Conservation (phyloP, 2,888 invertebrate genomes). For the Eutolmus rufibarbis region DNA sequence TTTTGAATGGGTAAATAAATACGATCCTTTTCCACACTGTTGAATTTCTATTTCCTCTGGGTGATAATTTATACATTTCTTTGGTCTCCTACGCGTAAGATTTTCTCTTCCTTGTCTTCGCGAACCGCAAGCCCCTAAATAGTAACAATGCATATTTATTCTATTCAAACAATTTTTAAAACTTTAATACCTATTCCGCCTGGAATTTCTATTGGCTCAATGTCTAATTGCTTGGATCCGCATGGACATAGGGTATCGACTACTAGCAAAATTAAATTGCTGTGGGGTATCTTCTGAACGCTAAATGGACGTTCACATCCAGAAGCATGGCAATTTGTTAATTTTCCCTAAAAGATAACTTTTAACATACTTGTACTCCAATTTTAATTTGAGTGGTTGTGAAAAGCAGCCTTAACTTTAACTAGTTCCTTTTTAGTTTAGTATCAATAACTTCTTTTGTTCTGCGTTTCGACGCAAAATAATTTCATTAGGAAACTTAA, state of each 20-base stretch:
- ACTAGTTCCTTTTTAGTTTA: background rate
- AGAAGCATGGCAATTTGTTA: constrained; percentile 86
- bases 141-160: background rate
- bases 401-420: background rate
- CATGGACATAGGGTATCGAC: constrained; percentile 89
- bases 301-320: constrained; percentile 92
- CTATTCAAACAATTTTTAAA: background rate
- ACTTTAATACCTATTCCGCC: constrained; percentile 63
- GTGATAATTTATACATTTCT: constrained; percentile 87
- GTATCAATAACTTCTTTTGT: background rate
- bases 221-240: constrained; percentile 85
- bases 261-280: constrained; percentile 86
- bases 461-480: background rate
- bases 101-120: constrained; percentile 70
- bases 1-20: constrained; percentile 55
- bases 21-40: constrained; percentile 61
- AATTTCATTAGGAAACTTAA: background rate
- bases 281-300: constrained; percentile 89
- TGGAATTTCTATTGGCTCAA: constrained; percentile 75
- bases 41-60: constrained; percentile 74
- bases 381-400: background rate
- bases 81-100: constrained; percentile 76
- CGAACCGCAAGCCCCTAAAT: constrained; percentile 63
- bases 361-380: background rate
- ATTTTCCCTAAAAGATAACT: constrained; percentile 68